Evolutionary conservation across 2,113 vertebrate genomes (phyloP), one percentile per base, ranked within the genome.

Genomic region (Hemiscyllium ocellatum): DNA sequence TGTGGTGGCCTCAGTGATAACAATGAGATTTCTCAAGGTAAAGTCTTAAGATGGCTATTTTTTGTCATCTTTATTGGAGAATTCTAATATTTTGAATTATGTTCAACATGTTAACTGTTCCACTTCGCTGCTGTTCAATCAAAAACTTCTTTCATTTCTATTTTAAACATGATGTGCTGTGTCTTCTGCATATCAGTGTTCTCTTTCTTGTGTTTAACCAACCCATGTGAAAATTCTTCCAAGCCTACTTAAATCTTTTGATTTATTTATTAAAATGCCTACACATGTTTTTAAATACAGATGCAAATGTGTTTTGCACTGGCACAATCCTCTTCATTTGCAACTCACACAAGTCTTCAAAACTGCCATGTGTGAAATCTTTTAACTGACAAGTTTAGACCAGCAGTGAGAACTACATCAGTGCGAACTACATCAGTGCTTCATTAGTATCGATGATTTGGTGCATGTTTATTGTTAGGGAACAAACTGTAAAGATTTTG

Each of bases 21-120:
- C 96, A 97, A 96, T 95, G 97, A 98, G 95, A 98, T 99, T 96
- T 98, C 98, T 17, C 96, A 95, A 50, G 98, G 99, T 99, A 97
- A 47, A 90, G 50, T 70, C 56, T 61, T 61, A 61, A 61, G 56
- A 12, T 61, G 56, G 56, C 29, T 78, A 66, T 83, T 83, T 33
- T 65, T 47, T 86, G 52, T 26, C n/a, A n/a, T 17, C 42, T 76
- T 29, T 20, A 8, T 93, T 78, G 65, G 24, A 42, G 52, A 66
- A 87, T 65, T 61, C 68, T 6, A 50, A 33, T 66, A 61, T 50
- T 94, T 15, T 69, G 93, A 8, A 70, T 94, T 95, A 12, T 33
- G 17, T 37, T 47, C 66, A 68, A 24, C 69, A 33, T 13, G 33
- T 29, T 95, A 61, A 61, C 26, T 33, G 10, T 61, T 90, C 4